phyloP scores from a whole-genome alignment of 2,113 vertebrate genomes.

The Panurus biarmicus region DNA sequence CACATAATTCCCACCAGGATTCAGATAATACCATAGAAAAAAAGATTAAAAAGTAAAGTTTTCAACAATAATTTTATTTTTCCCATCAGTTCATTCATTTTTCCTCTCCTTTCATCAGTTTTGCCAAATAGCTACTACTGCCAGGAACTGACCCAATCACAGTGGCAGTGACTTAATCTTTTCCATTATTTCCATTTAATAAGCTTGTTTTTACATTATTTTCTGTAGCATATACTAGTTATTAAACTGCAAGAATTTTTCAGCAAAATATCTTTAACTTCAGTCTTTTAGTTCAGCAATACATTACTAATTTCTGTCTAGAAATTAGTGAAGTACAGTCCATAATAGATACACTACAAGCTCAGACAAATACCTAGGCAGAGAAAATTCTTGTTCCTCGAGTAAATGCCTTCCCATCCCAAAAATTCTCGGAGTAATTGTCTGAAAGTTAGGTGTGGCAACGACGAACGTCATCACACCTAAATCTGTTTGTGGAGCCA shows the following conservation, averaged over 20 bases:
- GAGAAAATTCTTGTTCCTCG: not conserved
- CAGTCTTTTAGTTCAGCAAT: not conserved
- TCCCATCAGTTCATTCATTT: not conserved
- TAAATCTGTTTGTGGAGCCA: not conserved
- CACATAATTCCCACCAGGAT: not conserved
- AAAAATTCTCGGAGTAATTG: not conserved
- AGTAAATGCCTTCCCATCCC: slow-evolving; percentile 3
- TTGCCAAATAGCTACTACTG: not conserved
- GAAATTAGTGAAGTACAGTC: not conserved
- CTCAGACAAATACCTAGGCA: slow-evolving; percentile 19
- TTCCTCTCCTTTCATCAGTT: not conserved
- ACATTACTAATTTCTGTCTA: not conserved
- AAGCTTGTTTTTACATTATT: not conserved
- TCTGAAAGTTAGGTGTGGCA: slow-evolving; percentile 13
- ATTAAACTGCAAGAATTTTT: not conserved
- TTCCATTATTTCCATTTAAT: not conserved
- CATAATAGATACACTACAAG: not conserved
- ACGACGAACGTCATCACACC: not conserved
- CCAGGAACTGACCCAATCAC: not conserved
- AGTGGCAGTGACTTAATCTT: not conserved
- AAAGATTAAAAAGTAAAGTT: not conserved
- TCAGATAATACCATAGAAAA: not conserved
- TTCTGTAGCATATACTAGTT: not conserved
- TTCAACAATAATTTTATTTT: not conserved
- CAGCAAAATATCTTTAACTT: not conserved